These are phyloP conservation scores for Notospermus geniculatus DNA, from an alignment of 1,140 invertebrate species.

Conservation along the genomic window DNA sequence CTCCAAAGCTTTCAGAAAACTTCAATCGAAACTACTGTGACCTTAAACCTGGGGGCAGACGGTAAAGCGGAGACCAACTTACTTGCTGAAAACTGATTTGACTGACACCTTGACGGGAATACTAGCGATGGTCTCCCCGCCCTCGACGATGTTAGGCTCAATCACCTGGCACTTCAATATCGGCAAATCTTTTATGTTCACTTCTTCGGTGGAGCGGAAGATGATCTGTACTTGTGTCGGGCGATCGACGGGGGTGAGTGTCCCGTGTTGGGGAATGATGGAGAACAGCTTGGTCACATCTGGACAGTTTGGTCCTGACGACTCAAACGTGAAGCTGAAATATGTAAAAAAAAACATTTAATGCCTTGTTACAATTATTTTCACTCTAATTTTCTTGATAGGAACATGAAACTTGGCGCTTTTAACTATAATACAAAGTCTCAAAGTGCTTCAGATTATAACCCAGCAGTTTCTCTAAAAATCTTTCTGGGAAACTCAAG, in stretches of 20 bases:
- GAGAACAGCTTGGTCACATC: constrained; percentile 46
- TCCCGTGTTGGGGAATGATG: constrained; percentile 43
- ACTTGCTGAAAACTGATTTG: constrained; percentile 54
- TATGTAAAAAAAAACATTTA: background rate
- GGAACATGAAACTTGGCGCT: too few species aligned
- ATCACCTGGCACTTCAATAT: constrained; percentile 54
- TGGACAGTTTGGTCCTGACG: constrained; percentile 33
- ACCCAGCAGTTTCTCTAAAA: too few species aligned
- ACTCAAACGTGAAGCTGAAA: constrained; percentile 49
- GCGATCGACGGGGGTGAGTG: constrained; percentile 42
- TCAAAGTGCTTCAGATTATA: too few species aligned
- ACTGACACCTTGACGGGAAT: constrained; percentile 56
- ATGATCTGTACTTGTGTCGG: constrained; percentile 42
- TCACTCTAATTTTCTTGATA: background rate
- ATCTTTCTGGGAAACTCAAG: too few species aligned
- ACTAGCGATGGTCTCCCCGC: constrained; percentile 51
- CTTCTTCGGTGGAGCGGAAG: constrained; percentile 50
- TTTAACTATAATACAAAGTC: too few species aligned
- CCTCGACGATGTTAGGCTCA: constrained; percentile 49
- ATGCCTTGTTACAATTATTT: background rate
- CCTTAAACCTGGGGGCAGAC: constrained; percentile 1
- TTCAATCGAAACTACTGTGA: too few species aligned
- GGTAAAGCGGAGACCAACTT: constrained; percentile 21
- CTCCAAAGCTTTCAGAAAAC: too few species aligned
- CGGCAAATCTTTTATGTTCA: constrained; percentile 47